Conservation (phyloP, 2,888 invertebrate species). For the Melanostoma mellinum region DNA sequence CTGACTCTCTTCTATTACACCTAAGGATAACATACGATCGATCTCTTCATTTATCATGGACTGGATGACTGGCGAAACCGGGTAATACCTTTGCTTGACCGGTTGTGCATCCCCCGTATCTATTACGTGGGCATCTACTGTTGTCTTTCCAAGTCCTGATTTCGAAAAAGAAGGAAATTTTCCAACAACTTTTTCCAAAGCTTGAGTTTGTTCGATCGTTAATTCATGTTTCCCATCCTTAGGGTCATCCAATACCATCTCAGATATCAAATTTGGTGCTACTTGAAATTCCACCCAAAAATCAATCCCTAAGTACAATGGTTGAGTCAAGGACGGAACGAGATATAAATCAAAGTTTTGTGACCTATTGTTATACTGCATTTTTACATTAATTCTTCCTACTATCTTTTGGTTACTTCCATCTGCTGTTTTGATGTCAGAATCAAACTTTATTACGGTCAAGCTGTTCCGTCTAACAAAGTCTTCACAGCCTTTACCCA, state of each 20-base stretch:
- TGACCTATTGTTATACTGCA: constrained; percentile 23
- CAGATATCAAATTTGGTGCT: constrained; percentile 3
- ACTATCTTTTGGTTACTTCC: constrained; percentile 19
- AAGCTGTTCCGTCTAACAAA: neutral
- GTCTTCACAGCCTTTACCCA: constrained; percentile 15
- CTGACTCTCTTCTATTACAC: constrained; percentile 75
- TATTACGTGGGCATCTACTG: constrained; percentile 37
- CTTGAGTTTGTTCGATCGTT: neutral
- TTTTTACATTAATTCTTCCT: constrained; percentile 14
- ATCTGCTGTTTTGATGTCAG: constrained; percentile 10
- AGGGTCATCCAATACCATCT: neutral
- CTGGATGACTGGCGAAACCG: constrained; percentile 63
- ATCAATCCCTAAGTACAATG: constrained; percentile 42
- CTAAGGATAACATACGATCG: constrained; percentile 75
- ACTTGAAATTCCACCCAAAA: constrained; percentile 41
- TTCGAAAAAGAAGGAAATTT: constrained; percentile 27
- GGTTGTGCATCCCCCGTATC: constrained; percentile 48
- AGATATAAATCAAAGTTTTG: constrained; percentile 26
- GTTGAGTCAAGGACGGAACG: constrained; percentile 30
- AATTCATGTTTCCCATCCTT: neutral
- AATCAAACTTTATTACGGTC: neutral
- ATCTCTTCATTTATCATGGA: constrained; percentile 71
- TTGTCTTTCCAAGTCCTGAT: constrained; percentile 41
- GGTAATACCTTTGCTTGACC: constrained; percentile 62
- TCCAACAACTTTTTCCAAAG: neutral